Conservation (phyloP, 1,140 invertebrate species). For the Metopolophium dirhodum region DNA sequence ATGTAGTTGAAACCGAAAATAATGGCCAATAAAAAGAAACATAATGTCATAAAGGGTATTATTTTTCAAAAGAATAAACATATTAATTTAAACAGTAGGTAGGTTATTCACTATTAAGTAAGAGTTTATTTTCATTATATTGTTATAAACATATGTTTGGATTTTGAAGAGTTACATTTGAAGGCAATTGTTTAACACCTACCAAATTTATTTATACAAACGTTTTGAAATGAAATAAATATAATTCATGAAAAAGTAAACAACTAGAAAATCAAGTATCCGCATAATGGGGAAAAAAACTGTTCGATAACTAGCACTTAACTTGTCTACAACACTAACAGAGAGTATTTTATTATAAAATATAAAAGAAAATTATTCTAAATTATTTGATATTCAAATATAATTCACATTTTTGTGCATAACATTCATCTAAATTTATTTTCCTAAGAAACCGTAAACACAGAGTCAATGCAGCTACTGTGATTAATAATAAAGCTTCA, state of each 20-base stretch:
- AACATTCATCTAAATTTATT: background rate
- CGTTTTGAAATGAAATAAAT: background rate
- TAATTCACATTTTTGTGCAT: background rate
- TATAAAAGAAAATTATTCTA: background rate
- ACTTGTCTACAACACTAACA: background rate
- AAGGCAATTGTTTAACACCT: background rate
- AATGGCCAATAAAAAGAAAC: background rate
- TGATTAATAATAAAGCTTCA: background rate
- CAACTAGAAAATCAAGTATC: background rate
- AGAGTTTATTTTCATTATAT: background rate
- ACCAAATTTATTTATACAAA: background rate
- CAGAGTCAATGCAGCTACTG: background rate
- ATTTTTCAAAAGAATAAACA: background rate
- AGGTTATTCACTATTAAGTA: background rate
- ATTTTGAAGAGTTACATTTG: background rate
- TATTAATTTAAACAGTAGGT: background rate
- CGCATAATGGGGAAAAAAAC: background rate
- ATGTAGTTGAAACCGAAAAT: constrained; percentile 4
- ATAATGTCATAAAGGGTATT: background rate
- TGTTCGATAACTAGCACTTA: background rate
- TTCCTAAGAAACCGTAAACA: background rate
- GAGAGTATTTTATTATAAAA: background rate
- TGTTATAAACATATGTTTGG: background rate
- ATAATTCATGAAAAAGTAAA: background rate
- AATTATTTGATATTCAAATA: background rate